These are phyloP conservation scores for Acropora yongei DNA, from an alignment of 64 coral and sea anemone species.

Conservation along the genomic window DNA sequence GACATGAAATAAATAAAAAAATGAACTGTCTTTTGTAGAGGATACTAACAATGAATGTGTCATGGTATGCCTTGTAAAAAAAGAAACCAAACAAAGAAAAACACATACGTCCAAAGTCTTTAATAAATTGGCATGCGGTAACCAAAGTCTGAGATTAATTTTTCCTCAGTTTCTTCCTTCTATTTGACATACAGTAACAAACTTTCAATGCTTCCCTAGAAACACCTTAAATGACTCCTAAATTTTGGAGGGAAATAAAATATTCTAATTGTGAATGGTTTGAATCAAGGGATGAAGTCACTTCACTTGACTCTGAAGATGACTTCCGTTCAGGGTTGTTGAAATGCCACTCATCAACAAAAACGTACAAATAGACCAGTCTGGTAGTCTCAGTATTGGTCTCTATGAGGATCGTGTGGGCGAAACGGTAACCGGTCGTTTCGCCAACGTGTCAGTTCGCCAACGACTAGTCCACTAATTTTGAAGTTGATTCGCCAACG, in stretches of 20 bases:
- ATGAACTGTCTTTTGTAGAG: too few species aligned
- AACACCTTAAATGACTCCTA: constrained; percentile 39
- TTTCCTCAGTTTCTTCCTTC: constrained; percentile 36
- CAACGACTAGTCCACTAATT: too few species aligned
- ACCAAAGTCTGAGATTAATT: constrained; percentile 11
- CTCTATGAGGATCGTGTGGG: background rate
- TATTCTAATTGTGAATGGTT: background rate
- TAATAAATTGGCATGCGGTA: constrained; percentile 34
- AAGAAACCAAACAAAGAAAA: background rate
- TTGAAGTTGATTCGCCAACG: too few species aligned
- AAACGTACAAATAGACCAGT: background rate
- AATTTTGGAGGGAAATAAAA: constrained; percentile 1
- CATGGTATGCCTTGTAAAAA: background rate
- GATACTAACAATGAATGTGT: too few species aligned
- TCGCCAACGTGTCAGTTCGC: too few species aligned
- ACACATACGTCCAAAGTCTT: constrained; percentile 44
- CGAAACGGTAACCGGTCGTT: background rate
- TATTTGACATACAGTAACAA: background rate
- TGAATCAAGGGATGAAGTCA: too few species aligned
- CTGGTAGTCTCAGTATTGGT: constrained; percentile 6
- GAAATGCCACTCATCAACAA: background rate
- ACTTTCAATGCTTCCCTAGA: constrained; percentile 21
- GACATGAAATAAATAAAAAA: background rate
- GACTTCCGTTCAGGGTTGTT: too few species aligned
- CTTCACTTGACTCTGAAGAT: too few species aligned